Evolutionary conservation across 1,140 invertebrate species (phyloP).

Genomic region (Aethina tumida): DNA sequence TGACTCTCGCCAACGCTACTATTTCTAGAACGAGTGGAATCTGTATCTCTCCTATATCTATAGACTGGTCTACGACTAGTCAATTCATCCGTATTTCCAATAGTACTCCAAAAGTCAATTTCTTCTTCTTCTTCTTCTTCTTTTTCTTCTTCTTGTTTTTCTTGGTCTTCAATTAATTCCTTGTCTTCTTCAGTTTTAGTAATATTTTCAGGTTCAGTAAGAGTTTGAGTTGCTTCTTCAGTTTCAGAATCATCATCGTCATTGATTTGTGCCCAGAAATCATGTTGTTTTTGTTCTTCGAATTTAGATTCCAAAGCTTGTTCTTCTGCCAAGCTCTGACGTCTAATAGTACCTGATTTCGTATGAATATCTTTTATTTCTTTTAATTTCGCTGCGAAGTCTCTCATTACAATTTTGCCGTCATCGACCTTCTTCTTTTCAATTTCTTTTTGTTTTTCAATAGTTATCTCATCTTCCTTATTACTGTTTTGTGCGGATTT

Average conservation of each 20-base stretch:
- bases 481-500: conserved; percentile 1
- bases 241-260: background rate
- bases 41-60: conserved; percentile 9
- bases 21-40: conserved; percentile 27
- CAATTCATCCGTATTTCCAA: conserved; percentile 21
- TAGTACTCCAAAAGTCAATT: conserved; percentile 24
- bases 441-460: too few relatives aligned
- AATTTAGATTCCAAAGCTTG: too few relatives aligned
- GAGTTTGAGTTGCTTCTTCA: background rate
- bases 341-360: too few relatives aligned
- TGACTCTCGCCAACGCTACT: conserved; percentile 21
- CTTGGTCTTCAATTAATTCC: too few relatives aligned
- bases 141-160: background rate
- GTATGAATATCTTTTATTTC: too few relatives aligned
- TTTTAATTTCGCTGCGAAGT: too few relatives aligned
- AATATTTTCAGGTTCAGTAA: background rate
- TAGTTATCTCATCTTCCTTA: background rate
- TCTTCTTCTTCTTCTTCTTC: conserved; percentile 9
- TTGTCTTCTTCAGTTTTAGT: conserved; percentile 3
- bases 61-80: conserved; percentile 8
- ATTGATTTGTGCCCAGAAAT: too few relatives aligned
- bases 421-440: too few relatives aligned
- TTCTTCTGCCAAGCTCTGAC: too few relatives aligned
- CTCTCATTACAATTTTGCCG: too few relatives aligned
- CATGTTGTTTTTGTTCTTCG: too few relatives aligned